Base-by-base conservation (phyloP, 2,797 vertebrate species). In the Smutsia temminckii region DNA sequence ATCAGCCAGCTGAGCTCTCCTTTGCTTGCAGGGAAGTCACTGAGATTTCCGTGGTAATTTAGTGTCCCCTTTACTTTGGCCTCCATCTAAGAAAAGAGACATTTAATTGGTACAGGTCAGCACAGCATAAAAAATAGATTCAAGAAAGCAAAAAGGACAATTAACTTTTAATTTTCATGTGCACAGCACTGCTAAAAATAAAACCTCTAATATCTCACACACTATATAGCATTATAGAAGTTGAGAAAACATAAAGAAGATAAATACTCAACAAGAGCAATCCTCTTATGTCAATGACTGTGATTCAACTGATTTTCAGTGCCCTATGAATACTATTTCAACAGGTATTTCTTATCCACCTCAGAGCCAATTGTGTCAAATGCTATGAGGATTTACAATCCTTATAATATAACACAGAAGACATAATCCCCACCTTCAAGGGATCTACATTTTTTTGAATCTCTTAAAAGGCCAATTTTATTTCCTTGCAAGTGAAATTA, bases 11-110 rank as follows among this genome's bases (percentile, higher is more conserved):
- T 98, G 98, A 97, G 98, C 97, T 97, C 97, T 98, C 97, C 97
- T 98, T 97, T 97, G 97, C 95, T 98, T 92, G 91, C 97, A 97
- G 97, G 97, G 96, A 98, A 97, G 98, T 99, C 99, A 99, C 98
- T 99, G 99, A 89, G 98, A 98, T 99, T 99, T 99, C 98, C 99
- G 99, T 97, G 99, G 99, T 84, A 99, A 96, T 78, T 99, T 99
- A 98, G 98, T 97, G 97, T 99, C 99, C 97, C 99, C 99, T 98
- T 99, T 99, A 98, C 98, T 99, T 98, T 99, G 99, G 99, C 98
- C 99, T 99, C 99, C 99, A 99, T 99, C 99, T 99, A 98, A 91
- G 97, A 96, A 97, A 95, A 98, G 68, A 98, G n/a, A 95, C 29
- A 55, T 86, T 95, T 89, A 69, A 96, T 93, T 42, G 95, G 59